Base-by-base conservation (phyloP, 2,797 vertebrate species). In the Chromobotia macracanthus region DNA sequence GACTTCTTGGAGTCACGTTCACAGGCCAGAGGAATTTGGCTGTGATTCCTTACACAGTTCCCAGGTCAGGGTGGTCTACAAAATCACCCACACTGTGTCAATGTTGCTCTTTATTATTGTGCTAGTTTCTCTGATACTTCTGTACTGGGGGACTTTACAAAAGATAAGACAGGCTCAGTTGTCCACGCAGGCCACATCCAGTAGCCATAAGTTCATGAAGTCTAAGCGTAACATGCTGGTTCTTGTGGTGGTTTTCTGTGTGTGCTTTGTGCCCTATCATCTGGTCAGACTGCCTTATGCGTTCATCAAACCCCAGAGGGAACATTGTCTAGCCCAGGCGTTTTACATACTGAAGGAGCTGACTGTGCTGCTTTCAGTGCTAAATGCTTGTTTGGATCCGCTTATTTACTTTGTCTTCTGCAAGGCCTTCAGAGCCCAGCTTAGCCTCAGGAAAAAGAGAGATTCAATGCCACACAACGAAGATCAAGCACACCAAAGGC, bases 181-280 rank as follows among this genome's bases (percentile, higher is more conserved):
- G 21, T 72, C 61, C 9, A 82, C 78, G 53, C 74, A 81, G 0
- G 23, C 50, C 0, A 83, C 84, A 13, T 16, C 64, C 0, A 13
- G 74, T 19, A 82, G 78, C 74, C 83, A 6, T 16, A 92, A 86
- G 55, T 88, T 92, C 0, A 23, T 21, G 55, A 88, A 72, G 69
- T 88, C 91, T 0, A 91, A 88, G 31, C 83, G 90, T 23, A 93
- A 93, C 86, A 92, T 92, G 87, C 16, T 80, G 23, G 86, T 92
- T 0, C 86, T 93, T 78, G 88, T 93, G 51, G 48, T 56, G 1
- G 87, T 93, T 46, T 94, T 94, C 84, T 89, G 88, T 46, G 12
- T 92, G 0, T 94, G 92, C 73, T 93, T 93, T 1, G 85, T 93
- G 3, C 91, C 93, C 0, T 93, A 93, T 84, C 92, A 93, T 84